Evolutionary conservation across 2,888 invertebrate species (phyloP), one percentile per base, ranked within the genome.

Genomic region (Drosophila fungiperda): DNA sequence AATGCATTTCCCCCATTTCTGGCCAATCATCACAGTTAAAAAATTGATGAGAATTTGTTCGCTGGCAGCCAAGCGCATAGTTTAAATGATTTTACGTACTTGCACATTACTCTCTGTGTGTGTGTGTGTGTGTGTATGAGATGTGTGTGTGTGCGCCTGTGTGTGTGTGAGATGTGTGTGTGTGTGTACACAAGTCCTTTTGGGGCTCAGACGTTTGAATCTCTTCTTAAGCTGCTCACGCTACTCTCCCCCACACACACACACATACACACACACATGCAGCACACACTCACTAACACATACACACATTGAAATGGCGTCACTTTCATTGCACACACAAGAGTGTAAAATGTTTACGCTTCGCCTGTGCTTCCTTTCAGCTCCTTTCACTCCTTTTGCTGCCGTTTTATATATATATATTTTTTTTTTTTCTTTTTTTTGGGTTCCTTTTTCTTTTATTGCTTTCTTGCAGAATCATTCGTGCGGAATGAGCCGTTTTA

Each of bases 281-380:
- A 20, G 7, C 42, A 20, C 42, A n/a, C 42, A 17, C 45, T 0
- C 29, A 17, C 12, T 7, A 40, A 20, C 29, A 54, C 15, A n/a
- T n/a, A 12, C 20, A 42, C 55, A 53, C 68, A 60, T 70, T 68
- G 75, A 78, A 82, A 87, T 84, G 82, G 82, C 87, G 73, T 87
- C 80, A 84, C 73, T 78, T 84, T 84, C 87, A 80, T 87, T 76
- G 86, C 83, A 82, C 86, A 83, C 83, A 76, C 73, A 87, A 87
- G 76, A 87, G 88, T 87, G 88, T 85, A 87, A 85, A 85, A 85
- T 85, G 86, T 85, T 85, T 76, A 85, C 85, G 85, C 88, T 85
- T 87, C 85, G 78, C 79, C 76, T 60, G 82, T 65, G 76, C 59
- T 85, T 87, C 76, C 73, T 80, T 76, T 78, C 68, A 53, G 29